Base-by-base conservation (phyloP, 2,797 vertebrate genomes). In the Etheostoma nigrum region DNA sequence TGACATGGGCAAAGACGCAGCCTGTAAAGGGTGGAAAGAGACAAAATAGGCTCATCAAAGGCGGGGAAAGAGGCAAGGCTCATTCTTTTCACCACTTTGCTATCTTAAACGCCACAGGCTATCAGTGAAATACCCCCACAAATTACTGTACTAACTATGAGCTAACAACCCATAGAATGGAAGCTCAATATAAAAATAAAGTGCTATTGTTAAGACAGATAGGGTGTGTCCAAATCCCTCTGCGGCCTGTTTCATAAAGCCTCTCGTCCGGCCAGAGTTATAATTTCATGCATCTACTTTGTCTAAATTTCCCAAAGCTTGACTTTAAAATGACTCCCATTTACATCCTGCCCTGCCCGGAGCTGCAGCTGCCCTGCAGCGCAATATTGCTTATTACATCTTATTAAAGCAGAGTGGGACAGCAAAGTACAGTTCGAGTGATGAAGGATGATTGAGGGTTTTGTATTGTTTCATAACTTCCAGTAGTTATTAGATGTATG, bases 1-100 rank as follows among this genome's bases (percentile, higher is more conserved):
- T 68, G 98, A 99, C 98, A 99, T 99, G 78, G 98, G 97, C 93
- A 99, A 94, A 92, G 95, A 96, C 4, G 98, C 96, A 2, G 95
- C 95, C 95, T 96, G 88, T 42, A 59, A 78, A 76, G 57, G 76
- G 74, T 5, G 47, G 62, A 76, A 62, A 72, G 67, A 83, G 66
- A 79, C 36, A 84, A 45, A 79, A 80, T 1, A 62, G 33, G 63
- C 21, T 55, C 76, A 75, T 88, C 49, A 91, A 67, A 83, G 54
- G 57, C 0, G 25, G 2, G 2, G 10, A 40, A 11, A 57, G 73
- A 65, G 67, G 66, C 64, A 18, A 25, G 21, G 3, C n/a, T 58
- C 40, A 5, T 33, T 59, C 53, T 72, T 75, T 82, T 80, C 74
- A 76, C 54, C 53, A 18, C 5, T 68, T 73, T 40, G 68, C 82